Percentiles rank a stretch among this genome's conserved stretches.
Evolutionary conservation across 1,140 invertebrate genomes (phyloP).

Genomic region (Neuroterus valhalla): DNA sequence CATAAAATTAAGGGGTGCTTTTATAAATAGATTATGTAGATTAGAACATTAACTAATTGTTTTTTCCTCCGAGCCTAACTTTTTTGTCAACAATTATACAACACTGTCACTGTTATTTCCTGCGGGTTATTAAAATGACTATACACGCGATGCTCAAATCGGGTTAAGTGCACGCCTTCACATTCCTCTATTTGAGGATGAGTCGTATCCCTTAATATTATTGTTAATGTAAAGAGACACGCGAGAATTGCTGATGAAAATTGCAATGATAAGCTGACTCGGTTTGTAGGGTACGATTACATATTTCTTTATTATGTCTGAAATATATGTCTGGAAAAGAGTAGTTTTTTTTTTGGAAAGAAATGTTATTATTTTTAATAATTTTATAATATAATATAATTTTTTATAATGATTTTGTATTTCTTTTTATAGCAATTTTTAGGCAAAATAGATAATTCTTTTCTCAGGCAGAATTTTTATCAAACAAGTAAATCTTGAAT

Average conservation of each 20-base stretch:
- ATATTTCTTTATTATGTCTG: neutral
- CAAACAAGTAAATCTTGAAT: too few species aligned
- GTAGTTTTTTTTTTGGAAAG: too few species aligned
- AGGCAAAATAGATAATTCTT: too few species aligned
- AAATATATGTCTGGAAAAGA: too few species aligned
- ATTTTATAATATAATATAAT: too few species aligned
- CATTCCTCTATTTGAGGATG: neutral
- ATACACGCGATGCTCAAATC: slow-evolving; percentile 5
- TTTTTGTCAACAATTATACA: neutral
- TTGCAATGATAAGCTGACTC: neutral
- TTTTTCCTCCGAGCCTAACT: neutral
- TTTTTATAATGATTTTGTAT: too few species aligned
- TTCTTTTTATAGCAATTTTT: too few species aligned
- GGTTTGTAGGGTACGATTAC: neutral
- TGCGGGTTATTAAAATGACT: slow-evolving; percentile 19
- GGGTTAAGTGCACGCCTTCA: neutral
- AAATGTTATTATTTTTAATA: too few species aligned
- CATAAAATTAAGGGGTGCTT: too few species aligned
- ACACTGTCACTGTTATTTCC: neutral
- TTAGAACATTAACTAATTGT: neutral
- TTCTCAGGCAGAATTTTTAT: too few species aligned
- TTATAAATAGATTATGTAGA: too few species aligned
- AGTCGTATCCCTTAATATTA: neutral
- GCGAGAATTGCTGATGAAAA: neutral
- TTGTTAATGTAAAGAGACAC: neutral